phyloP scores from a whole-genome alignment of 2,113 vertebrate genomes.

The Pituophis catenifer region DNA sequence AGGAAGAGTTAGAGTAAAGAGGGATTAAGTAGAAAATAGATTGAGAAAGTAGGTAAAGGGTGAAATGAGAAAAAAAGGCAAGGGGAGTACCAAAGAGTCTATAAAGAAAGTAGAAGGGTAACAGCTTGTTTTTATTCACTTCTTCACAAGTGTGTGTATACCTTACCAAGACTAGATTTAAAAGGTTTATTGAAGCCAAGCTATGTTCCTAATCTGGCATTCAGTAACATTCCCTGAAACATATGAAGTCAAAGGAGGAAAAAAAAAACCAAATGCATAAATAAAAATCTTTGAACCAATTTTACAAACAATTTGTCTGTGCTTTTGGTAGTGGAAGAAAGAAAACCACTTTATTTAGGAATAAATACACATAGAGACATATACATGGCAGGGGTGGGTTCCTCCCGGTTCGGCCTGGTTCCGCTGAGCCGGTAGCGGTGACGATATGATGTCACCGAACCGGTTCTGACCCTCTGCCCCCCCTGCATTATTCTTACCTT shows the following conservation, averaged over 20 bases:
- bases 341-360: constrained; percentile 7
- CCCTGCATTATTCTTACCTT: too few relatives aligned
- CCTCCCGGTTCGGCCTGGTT: too few relatives aligned
- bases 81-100: neutral
- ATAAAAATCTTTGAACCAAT: neutral
- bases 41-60: neutral
- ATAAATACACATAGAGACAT: neutral
- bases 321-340: constrained; percentile 21
- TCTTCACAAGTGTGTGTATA: neutral
- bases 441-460: too few relatives aligned
- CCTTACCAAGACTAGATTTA: neutral
- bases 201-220: neutral
- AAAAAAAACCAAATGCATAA: neutral
- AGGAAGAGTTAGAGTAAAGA: neutral
- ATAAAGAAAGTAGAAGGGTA: neutral
- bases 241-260: neutral
- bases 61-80: neutral
- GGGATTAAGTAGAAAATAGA: neutral
- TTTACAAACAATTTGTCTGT: neutral
- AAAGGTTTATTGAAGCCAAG: neutral
- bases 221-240: neutral
- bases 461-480: too few relatives aligned
- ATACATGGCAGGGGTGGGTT: too few relatives aligned
- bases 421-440: too few relatives aligned
- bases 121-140: neutral